phyloP scores from a whole-genome alignment of 2,113 vertebrate species.

The Platichthys flesus region DNA sequence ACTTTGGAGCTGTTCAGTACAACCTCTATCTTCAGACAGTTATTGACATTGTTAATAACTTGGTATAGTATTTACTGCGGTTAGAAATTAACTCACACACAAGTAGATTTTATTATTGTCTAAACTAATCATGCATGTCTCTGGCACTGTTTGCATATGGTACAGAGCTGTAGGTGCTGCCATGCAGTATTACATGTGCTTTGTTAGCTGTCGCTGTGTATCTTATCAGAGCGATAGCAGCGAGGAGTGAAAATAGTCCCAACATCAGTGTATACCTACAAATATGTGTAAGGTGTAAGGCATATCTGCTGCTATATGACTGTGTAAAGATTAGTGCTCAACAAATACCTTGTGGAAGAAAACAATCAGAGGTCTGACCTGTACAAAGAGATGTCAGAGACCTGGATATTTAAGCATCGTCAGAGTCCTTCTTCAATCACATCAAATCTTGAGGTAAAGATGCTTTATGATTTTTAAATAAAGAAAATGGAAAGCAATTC shows the following conservation, averaged over 20 bases:
- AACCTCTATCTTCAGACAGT: background rate
- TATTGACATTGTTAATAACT: background rate
- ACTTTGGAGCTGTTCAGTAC: conserved; percentile 11
- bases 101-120: background rate
- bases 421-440: no score
- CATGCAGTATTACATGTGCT: conserved; percentile 26
- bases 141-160: conserved; percentile 13
- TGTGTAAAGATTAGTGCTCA: background rate
- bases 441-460: no score
- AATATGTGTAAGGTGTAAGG: conserved; percentile 16
- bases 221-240: conserved; percentile 57
- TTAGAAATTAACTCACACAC: background rate
- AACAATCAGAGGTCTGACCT: background rate
- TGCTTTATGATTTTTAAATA: background rate
- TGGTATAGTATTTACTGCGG: background rate
- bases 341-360: no score
- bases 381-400: background rate
- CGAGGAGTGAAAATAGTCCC: conserved; percentile 34
- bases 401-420: background rate
- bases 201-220: conserved; percentile 43
- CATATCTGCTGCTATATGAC: conserved; percentile 6
- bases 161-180: conserved; percentile 47
- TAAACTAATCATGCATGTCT: background rate
- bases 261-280: conserved; percentile 53
- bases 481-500: no score